These are phyloP conservation scores for Latrodectus elegans DNA, from an alignment of 2,888 invertebrate genomes.

Conservation along the genomic window DNA sequence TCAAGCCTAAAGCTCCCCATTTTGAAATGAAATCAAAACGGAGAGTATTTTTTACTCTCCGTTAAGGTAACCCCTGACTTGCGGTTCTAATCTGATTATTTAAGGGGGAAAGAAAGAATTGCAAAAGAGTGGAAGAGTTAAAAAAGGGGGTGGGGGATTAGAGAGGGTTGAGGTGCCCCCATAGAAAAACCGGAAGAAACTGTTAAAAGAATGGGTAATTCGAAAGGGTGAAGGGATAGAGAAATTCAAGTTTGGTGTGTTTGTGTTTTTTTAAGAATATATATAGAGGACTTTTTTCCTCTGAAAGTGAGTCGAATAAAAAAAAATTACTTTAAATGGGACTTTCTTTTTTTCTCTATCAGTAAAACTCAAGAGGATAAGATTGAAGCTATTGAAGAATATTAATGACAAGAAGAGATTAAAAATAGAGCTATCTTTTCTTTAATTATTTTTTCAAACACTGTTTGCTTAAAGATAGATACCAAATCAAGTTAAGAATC, in stretches of 20 bases:
- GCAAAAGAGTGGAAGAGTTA: constrained; percentile 48
- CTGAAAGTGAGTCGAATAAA: neutral
- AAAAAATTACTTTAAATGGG: neutral
- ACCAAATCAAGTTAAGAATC: too few relatives aligned
- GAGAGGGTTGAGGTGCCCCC: neutral
- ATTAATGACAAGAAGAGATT: too few relatives aligned
- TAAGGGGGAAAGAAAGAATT: constrained; percentile 34
- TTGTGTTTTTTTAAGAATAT: constrained; percentile 28
- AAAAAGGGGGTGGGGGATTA: constrained; percentile 6
- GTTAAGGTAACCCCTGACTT: constrained; percentile 36
- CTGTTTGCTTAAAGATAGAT: too few relatives aligned
- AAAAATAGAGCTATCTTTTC: too few relatives aligned
- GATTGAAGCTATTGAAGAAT: too few relatives aligned
- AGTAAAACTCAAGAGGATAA: too few relatives aligned
- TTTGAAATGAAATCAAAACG: too few relatives aligned
- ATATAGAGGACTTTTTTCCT: neutral
- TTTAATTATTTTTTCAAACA: too few relatives aligned
- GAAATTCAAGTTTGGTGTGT: constrained; percentile 1
- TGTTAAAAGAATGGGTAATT: constrained; percentile 46
- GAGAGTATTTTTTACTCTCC: neutral
- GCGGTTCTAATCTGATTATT: constrained; percentile 64
- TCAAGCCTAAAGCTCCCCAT: too few relatives aligned
- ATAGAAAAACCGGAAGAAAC: constrained; percentile 51
- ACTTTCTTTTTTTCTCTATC: neutral
- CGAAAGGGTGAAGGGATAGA: constrained; percentile 17